These are phyloP conservation scores for Caenorhabditis sinica DNA, from an alignment of 2,888 invertebrate species.

Conservation along the genomic window DNA sequence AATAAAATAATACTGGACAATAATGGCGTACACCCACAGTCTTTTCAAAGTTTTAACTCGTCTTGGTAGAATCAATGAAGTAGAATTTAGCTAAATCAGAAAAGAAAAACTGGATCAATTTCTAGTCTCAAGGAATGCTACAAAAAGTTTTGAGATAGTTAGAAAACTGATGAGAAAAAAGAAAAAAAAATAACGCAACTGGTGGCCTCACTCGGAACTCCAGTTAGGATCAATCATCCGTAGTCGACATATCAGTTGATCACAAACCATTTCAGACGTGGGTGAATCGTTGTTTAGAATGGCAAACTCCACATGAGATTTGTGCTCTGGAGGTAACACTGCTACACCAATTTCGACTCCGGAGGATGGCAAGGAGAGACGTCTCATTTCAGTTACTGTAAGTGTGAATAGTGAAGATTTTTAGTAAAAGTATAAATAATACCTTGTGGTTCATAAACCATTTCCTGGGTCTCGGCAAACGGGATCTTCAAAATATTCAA, in stretches of 20 bases:
- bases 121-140: conserved; percentile 15
- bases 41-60: conserved; percentile 37
- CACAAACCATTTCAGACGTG: conserved; percentile 70
- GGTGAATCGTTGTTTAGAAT: conserved; percentile 70
- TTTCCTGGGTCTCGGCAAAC: conserved; percentile 68
- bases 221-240: conserved; percentile 69
- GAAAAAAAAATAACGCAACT: neutral
- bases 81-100: conserved; percentile 42
- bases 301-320: conserved; percentile 74
- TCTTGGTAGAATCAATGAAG: conserved; percentile 40
- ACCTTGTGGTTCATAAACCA: conserved; percentile 71
- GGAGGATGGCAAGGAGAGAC: conserved; percentile 68
- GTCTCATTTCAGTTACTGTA: conserved; percentile 69
- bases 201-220: conserved; percentile 49
- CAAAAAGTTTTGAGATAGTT: conserved; percentile 7
- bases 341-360: conserved; percentile 76
- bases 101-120: conserved; percentile 1
- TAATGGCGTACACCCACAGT: conserved; percentile 41
- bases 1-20: conserved; percentile 54
- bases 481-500: conserved; percentile 70
- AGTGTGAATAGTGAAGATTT: neutral
- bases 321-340: conserved; percentile 70
- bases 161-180: neutral
- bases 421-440: neutral
- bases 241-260: conserved; percentile 68